These are phyloP conservation scores for Ictalurus furcatus DNA, from an alignment of 2,113 vertebrate species.

Conservation along the genomic window DNA sequence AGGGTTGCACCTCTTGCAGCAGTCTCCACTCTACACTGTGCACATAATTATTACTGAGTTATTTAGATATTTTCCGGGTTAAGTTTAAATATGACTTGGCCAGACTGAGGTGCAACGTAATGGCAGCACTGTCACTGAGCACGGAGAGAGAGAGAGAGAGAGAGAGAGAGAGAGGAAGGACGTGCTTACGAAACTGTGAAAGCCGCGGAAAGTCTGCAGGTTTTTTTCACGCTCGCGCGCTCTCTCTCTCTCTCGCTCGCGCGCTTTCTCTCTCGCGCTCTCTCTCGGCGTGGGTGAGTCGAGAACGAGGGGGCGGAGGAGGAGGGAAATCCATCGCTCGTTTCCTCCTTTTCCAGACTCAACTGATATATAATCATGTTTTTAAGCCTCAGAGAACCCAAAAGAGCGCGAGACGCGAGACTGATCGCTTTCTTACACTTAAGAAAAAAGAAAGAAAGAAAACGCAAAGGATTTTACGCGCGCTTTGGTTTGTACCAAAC, in stretches of 20 bases:
- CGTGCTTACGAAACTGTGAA: conserved; percentile 48
- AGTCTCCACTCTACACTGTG: too few relatives aligned
- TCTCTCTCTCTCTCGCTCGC: conserved; percentile 25
- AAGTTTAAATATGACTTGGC: not conserved
- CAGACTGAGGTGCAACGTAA: not conserved
- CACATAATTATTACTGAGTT: too few relatives aligned
- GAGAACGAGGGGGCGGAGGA: not conserved
- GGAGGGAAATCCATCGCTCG: conserved; percentile 35
- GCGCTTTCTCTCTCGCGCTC: conserved; percentile 34
- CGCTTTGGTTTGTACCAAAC: not conserved
- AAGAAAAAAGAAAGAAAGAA: too few relatives aligned
- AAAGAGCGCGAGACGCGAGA: not conserved
- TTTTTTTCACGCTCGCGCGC: conserved; percentile 39
- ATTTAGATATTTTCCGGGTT: not conserved
- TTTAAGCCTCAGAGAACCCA: not conserved
- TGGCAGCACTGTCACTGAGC: not conserved
- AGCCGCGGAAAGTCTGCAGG: conserved; percentile 70
- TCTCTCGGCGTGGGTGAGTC: conserved; percentile 8
- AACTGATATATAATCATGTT: not conserved
- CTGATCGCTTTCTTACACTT: too few relatives aligned
- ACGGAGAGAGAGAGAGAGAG: conserved; percentile 38
- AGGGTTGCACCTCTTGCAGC: too few relatives aligned
- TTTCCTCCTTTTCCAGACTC: conserved; percentile 27
- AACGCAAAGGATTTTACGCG: not conserved
- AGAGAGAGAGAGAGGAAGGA: conserved; percentile 47